Evolutionary conservation across 2,113 vertebrate genomes (phyloP).

Genomic region (Lagopus leucura): DNA sequence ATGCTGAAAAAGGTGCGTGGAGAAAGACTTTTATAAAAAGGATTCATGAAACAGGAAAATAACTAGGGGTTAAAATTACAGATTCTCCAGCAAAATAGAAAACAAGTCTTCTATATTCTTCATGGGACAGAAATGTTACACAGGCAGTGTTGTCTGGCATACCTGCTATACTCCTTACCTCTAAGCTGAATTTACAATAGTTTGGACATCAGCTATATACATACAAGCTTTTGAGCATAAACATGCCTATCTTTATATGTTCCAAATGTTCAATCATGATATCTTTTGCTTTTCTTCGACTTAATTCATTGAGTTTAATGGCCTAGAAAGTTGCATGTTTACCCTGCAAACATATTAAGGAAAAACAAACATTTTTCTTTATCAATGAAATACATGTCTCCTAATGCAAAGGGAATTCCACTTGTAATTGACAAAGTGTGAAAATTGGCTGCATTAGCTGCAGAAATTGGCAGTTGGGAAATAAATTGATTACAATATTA

Average conservation of each 20-base stretch:
- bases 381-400: neutral
- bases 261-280: neutral
- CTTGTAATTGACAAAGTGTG: neutral
- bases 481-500: neutral
- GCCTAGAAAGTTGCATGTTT: neutral
- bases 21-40: neutral
- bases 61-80: neutral
- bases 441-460: neutral
- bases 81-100: neutral
- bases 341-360: neutral
- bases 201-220: neutral
- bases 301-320: neutral
- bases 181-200: neutral
- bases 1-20: neutral
- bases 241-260: neutral
- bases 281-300: neutral
- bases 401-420: neutral
- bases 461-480: neutral
- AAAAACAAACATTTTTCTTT: neutral
- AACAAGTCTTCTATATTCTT: neutral
- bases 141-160: neutral
- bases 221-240: neutral
- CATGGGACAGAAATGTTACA: neutral
- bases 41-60: neutral
- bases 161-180: neutral